Evolutionary conservation across 2,888 invertebrate species (phyloP).

Genomic region (Patella caerulea): DNA sequence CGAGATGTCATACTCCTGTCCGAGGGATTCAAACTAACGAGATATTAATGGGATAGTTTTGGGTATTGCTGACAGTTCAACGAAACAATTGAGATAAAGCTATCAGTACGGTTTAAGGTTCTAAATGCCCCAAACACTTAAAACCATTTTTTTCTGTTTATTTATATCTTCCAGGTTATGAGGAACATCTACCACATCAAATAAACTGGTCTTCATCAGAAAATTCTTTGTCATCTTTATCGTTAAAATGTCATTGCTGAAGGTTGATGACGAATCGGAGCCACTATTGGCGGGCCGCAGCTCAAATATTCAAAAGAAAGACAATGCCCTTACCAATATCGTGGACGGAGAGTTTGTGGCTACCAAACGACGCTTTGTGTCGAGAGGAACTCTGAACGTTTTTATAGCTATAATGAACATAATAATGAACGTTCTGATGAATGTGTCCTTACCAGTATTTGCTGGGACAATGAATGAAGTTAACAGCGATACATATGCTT

Average conservation of each 20-base stretch:
- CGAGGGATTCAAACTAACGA: no score
- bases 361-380: not conserved
- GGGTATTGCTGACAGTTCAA: no score
- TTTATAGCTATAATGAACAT: slow-evolving; percentile 39
- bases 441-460: slow-evolving; percentile 45
- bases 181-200: not conserved
- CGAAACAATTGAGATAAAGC: no score
- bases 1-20: no score
- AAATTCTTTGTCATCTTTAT: no score
- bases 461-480: slow-evolving; percentile 44
- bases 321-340: not conserved
- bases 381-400: slow-evolving; percentile 29
- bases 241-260: not conserved
- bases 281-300: not conserved
- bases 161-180: not conserved
- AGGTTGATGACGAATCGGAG: not conserved
- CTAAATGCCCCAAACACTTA: no score
- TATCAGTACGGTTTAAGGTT: no score
- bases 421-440: slow-evolving; percentile 42
- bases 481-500: slow-evolving; percentile 41
- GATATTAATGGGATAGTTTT: no score
- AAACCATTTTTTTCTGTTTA: not conserved
- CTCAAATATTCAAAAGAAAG: not conserved
- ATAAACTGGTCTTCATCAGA: no score
- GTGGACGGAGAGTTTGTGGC: not conserved